phyloP scores from a whole-genome alignment of 2,888 invertebrate species.

The Carterocephalus palaemon region DNA sequence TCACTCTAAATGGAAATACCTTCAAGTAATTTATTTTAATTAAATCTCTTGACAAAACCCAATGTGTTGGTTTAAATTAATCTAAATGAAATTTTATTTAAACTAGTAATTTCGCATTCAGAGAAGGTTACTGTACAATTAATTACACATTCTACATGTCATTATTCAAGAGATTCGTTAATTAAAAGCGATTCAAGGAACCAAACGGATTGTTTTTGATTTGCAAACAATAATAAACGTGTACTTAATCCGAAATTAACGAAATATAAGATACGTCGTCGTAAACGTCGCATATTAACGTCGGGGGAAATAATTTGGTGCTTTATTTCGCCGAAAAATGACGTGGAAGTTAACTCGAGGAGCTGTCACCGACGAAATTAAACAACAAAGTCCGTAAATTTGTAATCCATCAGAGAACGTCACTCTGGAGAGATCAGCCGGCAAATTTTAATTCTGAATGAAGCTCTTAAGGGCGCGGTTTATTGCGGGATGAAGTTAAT shows the following conservation, averaged over 20 bases:
- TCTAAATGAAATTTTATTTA: too few species aligned
- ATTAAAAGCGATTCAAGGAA: constrained; percentile 2
- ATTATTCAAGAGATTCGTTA: background rate
- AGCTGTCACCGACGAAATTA: constrained; percentile 33
- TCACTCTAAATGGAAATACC: too few species aligned
- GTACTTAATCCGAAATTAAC: constrained; percentile 5
- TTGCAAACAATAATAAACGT: constrained; percentile 12
- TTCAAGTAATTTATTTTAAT: too few species aligned
- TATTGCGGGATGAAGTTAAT: constrained; percentile 72
- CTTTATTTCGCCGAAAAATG: constrained; percentile 29
- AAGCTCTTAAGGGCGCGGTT: constrained; percentile 71
- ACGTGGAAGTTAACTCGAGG: constrained; percentile 34
- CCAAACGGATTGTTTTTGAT: constrained; percentile 4
- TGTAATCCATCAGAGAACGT: constrained; percentile 71
- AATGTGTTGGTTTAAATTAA: too few species aligned
- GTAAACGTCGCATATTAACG: constrained; percentile 20
- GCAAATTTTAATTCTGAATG: constrained; percentile 77
- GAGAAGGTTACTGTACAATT: too few species aligned
- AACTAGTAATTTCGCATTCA: too few species aligned
- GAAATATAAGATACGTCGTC: constrained; percentile 5
- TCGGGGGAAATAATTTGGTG: constrained; percentile 22
- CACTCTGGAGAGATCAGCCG: constrained; percentile 65
- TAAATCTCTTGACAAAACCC: too few species aligned
- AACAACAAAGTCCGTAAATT: constrained; percentile 48
- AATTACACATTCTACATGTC: constrained; percentile 3